Evolutionary conservation across 35 echinoderm and acorn worm species (phyloP).

Genomic region (Apostichopus japonicus): DNA sequence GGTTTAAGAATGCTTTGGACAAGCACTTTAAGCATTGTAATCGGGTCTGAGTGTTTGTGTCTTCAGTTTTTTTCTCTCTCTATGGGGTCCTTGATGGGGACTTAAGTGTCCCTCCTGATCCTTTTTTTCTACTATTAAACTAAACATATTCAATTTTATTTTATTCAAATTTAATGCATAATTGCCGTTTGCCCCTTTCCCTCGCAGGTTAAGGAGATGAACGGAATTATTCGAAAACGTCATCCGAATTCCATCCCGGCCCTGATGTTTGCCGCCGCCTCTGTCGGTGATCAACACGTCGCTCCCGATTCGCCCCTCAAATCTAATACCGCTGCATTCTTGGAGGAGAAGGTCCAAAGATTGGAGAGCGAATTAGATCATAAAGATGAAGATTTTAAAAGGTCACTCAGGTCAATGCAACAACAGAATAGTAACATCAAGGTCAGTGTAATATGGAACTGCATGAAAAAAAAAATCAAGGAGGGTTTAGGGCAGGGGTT

Average conservation of each 20-base stretch:
- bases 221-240: constrained; percentile 84
- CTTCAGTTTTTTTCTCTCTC: too few relatives aligned
- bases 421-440: constrained; percentile 91
- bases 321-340: constrained; percentile 78
- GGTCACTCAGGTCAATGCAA: constrained; percentile 78
- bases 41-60: too few relatives aligned
- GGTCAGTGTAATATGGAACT: constrained; percentile 64
- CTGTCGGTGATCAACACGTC: not conserved
- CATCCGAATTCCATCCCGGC: constrained; percentile 97
- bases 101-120: too few relatives aligned
- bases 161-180: not conserved
- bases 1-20: too few relatives aligned
- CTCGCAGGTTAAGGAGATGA: constrained; percentile 94
- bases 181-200: not conserved
- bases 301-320: constrained; percentile 50
- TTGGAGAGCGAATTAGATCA: constrained; percentile 87
- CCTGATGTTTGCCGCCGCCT: constrained; percentile 90
- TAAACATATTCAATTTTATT: too few relatives aligned
- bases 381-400: constrained; percentile 84
- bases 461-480: too few relatives aligned
- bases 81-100: too few relatives aligned
- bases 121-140: too few relatives aligned
- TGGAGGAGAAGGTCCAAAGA: constrained; percentile 83
- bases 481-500: too few relatives aligned
- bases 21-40: too few relatives aligned